Evolutionary conservation across 2,113 vertebrate genomes (phyloP).

Genomic region (Chaetops frenatus): DNA sequence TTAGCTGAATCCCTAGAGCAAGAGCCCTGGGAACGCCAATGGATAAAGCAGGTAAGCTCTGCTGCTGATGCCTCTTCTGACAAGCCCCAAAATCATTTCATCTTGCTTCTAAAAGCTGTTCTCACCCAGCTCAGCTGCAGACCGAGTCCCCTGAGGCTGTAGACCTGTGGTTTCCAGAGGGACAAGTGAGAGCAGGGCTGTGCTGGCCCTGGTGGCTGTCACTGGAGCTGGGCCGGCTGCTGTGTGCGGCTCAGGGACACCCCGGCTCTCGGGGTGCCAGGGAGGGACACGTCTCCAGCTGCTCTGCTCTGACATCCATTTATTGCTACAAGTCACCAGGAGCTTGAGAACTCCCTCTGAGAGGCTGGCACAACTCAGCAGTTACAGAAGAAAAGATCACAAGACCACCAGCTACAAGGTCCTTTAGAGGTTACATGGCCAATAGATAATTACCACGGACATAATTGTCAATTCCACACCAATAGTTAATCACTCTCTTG

Average conservation of each 20-base stretch:
- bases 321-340: no score
- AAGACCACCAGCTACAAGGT: no score
- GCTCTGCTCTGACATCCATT: no score
- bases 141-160: neutral
- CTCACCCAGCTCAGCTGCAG: neutral
- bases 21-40: neutral
- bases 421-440: no score
- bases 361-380: no score
- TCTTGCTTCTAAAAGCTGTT: neutral
- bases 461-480: no score
- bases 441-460: no score
- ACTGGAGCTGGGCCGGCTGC: neutral
- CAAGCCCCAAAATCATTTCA: neutral
- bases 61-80: neutral
- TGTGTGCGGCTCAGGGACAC: fast-evolving
- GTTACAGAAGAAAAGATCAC: no score
- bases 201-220: neutral
- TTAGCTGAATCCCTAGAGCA: neutral
- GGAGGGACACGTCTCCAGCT: no score
- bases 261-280: no score
- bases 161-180: neutral
- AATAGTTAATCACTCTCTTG: no score
- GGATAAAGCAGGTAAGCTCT: neutral
- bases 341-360: no score
- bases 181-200: neutral